A percentile compares a stretch with the other conserved stretches of the same genome.
These are phyloP conservation scores for Gryon sp. DNA, from an alignment of 1,140 invertebrate species.

Conservation along the genomic window DNA sequence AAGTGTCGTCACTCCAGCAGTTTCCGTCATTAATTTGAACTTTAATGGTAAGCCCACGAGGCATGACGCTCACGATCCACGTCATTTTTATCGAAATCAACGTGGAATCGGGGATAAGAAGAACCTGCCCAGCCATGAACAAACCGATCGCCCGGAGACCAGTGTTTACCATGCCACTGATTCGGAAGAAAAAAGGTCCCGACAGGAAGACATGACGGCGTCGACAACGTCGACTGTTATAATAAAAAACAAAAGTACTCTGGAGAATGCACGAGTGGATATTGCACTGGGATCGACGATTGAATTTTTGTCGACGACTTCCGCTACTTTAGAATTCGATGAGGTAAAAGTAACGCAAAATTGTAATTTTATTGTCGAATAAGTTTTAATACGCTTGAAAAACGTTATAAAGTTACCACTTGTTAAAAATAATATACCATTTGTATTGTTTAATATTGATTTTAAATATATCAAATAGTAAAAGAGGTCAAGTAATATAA, in stretches of 20 bases:
- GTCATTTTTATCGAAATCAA: conserved; percentile 55
- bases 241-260: conserved; percentile 44
- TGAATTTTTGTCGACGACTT: conserved; percentile 47
- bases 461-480: too few species aligned
- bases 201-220: conserved; percentile 21
- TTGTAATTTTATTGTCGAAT: conserved; percentile 20
- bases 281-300: conserved; percentile 36
- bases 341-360: conserved; percentile 40
- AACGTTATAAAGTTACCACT: background rate
- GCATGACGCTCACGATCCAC: conserved; percentile 41
- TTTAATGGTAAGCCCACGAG: conserved; percentile 25
- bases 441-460: too few species aligned
- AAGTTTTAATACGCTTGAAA: too few species aligned
- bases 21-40: conserved; percentile 38
- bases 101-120: conserved; percentile 35
- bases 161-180: conserved; percentile 38
- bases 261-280: conserved; percentile 40
- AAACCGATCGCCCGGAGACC: conserved; percentile 39
- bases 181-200: conserved; percentile 38
- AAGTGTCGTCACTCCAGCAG: conserved; percentile 9
- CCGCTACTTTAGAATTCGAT: conserved; percentile 26
- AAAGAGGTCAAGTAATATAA: too few species aligned
- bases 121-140: conserved; percentile 28
- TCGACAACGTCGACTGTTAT: too few species aligned
- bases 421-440: background rate